These are phyloP conservation scores for Condylura cristata DNA, from an alignment of 2,113 vertebrate species.

Conservation along the genomic window DNA sequence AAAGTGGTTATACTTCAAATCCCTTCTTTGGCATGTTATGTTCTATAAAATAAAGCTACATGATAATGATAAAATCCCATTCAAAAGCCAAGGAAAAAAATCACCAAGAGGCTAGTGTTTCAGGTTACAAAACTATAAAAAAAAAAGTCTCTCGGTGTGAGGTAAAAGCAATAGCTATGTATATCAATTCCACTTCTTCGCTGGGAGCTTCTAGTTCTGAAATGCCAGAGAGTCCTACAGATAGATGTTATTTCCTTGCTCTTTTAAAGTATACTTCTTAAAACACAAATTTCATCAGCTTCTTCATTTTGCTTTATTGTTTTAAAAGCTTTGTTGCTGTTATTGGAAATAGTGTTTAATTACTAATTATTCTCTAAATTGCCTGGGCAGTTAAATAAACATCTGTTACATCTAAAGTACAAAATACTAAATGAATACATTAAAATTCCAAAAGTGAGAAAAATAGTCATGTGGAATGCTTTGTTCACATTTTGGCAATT, in stretches of 20 bases:
- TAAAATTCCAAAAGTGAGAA: neutral
- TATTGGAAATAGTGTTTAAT: constrained; percentile 5
- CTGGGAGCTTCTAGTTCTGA: neutral
- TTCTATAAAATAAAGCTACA: neutral
- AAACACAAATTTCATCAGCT: neutral
- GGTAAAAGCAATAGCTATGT: neutral
- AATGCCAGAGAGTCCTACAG: neutral
- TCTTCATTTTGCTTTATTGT: neutral
- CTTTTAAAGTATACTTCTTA: neutral
- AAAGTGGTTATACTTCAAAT: neutral
- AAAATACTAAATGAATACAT: constrained; percentile 7
- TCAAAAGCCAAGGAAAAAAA: neutral
- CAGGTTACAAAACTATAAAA: neutral
- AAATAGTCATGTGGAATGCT: neutral
- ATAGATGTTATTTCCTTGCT: neutral
- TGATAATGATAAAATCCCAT: neutral
- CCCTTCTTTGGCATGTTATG: neutral
- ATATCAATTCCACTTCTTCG: neutral
- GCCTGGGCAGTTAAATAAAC: neutral
- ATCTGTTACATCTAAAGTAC: constrained; percentile 11
- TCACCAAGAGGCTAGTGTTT: neutral
- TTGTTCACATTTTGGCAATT: neutral
- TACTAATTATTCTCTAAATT: constrained; percentile 41
- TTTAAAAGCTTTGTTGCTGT: constrained; percentile 34
- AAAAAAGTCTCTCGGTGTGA: neutral